Percentiles rank a stretch among this genome's conserved stretches.
Evolutionary conservation across 2,888 invertebrate species (phyloP).

Genomic region (Eristalis arbustorum): DNA sequence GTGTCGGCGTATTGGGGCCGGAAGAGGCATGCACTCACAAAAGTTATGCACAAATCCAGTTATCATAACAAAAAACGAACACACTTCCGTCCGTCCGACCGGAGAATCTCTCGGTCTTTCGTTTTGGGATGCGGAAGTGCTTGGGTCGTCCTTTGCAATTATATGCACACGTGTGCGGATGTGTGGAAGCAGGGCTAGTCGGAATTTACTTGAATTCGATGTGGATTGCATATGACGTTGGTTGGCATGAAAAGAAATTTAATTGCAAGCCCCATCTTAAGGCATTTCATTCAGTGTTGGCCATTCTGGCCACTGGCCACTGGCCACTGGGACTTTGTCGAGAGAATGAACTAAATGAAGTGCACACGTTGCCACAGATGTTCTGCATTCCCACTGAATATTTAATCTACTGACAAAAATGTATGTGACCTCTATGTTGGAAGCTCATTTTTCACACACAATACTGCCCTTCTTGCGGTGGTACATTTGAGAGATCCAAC

Average conservation of each 20-base stretch:
- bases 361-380: too few species aligned
- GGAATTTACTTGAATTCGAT: background rate
- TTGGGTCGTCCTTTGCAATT: constrained; percentile 25
- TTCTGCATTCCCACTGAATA: too few species aligned
- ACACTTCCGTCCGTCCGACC: background rate
- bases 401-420: too few species aligned
- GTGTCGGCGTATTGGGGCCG: constrained; percentile 21
- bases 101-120: background rate
- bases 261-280: constrained; percentile 1
- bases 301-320: too few species aligned
- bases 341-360: too few species aligned
- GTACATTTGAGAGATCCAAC: too few species aligned
- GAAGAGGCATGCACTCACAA: constrained; percentile 41
- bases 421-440: too few species aligned
- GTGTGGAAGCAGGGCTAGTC: background rate
- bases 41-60: constrained; percentile 44
- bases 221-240: background rate
- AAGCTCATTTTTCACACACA: too few species aligned
- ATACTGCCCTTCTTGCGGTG: too few species aligned
- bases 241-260: constrained; percentile 15
- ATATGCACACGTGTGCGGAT: constrained; percentile 16
- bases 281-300: too few species aligned
- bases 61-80: constrained; percentile 19
- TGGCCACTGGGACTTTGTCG: too few species aligned
- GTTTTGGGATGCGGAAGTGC: background rate